These are phyloP conservation scores for Ceratosolen solmsi DNA, from an alignment of 1,140 invertebrate species.

Conservation along the genomic window DNA sequence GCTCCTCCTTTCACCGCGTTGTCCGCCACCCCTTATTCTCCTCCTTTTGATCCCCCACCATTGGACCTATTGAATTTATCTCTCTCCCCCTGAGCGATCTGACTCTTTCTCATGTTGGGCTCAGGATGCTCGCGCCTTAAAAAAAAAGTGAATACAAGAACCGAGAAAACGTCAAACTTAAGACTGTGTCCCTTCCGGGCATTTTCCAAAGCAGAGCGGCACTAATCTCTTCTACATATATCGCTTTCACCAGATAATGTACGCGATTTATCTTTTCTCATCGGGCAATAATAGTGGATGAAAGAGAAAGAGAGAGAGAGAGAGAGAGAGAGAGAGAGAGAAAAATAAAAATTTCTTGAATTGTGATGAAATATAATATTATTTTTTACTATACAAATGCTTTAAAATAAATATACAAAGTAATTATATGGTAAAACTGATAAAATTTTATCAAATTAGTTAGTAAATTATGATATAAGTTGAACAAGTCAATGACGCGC, in stretches of 20 bases:
- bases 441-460: too few relatives aligned
- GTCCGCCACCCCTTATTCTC: slow-evolving; percentile 29
- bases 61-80: slow-evolving; percentile 48
- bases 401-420: too few relatives aligned
- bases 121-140: slow-evolving; percentile 41
- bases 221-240: slow-evolving; percentile 49
- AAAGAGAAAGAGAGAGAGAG: too few relatives aligned
- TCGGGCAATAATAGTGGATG: neutral
- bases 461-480: too few relatives aligned
- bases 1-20: slow-evolving; percentile 39
- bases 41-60: slow-evolving; percentile 55
- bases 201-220: slow-evolving; percentile 41
- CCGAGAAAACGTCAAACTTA: slow-evolving; percentile 51
- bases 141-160: slow-evolving; percentile 56
- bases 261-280: slow-evolving; percentile 59
- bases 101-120: slow-evolving; percentile 29
- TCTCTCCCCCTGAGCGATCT: slow-evolving; percentile 33
- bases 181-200: slow-evolving; percentile 48
- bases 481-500: too few relatives aligned
- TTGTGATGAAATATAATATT: too few relatives aligned
- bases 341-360: too few relatives aligned
- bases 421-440: too few relatives aligned
- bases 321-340: too few relatives aligned
- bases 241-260: slow-evolving; percentile 59
- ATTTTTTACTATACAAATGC: too few relatives aligned